Evolutionary conservation across 1,140 invertebrate genomes (phyloP).

Genomic region (Aphidius ervi): DNA sequence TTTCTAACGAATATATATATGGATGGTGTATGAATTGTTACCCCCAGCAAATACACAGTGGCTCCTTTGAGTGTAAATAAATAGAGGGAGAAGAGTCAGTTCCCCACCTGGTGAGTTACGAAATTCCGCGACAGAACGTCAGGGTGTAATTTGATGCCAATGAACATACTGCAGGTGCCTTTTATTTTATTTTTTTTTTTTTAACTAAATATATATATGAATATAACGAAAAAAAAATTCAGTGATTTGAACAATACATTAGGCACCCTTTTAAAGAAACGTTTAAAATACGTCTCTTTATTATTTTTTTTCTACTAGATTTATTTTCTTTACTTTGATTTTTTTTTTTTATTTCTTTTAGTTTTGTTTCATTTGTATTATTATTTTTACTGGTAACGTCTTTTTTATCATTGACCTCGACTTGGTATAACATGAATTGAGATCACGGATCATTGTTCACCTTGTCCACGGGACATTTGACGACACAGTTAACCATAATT

Average conservation of each 20-base stretch:
- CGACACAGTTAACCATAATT: conserved; percentile 24
- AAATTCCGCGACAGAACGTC: conserved; percentile 19
- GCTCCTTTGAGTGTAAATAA: conserved; percentile 26
- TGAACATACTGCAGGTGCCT: conserved; percentile 35
- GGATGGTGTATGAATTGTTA: neutral
- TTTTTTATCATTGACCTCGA: conserved; percentile 23
- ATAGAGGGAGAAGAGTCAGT: conserved; percentile 14
- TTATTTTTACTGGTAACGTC: neutral
- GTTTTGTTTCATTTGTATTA: neutral
- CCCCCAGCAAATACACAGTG: conserved; percentile 34
- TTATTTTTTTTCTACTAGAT: conserved; percentile 4
- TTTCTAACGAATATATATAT: neutral
- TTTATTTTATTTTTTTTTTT: conserved; percentile 22
- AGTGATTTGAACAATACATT: conserved; percentile 17
- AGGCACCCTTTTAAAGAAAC: conserved; percentile 24
- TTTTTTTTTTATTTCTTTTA: neutral
- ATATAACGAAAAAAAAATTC: neutral
- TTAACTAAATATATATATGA: too few relatives aligned
- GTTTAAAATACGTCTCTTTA: conserved; percentile 32
- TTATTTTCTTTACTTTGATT: conserved; percentile 7
- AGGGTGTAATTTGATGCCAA: conserved; percentile 37
- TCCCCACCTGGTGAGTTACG: conserved; percentile 15
- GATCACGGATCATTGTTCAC: conserved; percentile 20
- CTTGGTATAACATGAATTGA: conserved; percentile 1
- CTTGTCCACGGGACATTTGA: conserved; percentile 9